A percentile compares a stretch with the other conserved stretches of the same genome.
These are phyloP conservation scores for Brachypodius melanocephalos DNA, from an alignment of 2,113 vertebrate genomes.

Conservation along the genomic window DNA sequence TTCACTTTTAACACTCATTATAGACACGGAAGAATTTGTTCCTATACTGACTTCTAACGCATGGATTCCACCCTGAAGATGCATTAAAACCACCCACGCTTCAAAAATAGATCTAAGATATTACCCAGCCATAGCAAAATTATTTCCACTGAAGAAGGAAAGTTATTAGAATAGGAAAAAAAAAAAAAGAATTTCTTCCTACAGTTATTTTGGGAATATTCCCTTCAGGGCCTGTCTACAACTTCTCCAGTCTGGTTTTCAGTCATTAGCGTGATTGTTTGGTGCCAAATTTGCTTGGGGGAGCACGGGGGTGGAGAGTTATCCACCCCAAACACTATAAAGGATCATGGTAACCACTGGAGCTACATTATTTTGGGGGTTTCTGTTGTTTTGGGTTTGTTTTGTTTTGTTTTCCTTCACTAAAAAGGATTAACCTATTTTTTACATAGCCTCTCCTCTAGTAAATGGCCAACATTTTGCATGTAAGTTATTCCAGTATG, in stretches of 20 bases:
- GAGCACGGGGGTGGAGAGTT: rapidly evolving
- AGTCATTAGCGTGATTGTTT: not conserved
- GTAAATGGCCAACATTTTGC: not conserved
- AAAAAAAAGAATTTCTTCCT: not conserved
- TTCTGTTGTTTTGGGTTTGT: too few species aligned
- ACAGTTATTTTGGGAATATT: constrained; percentile 6
- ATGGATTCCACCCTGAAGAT: not conserved
- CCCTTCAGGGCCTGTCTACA: constrained; percentile 11
- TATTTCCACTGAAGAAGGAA: not conserved
- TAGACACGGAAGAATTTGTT: not conserved
- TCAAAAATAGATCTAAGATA: not conserved
- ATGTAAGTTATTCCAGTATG: not conserved
- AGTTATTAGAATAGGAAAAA: constrained; percentile 14
- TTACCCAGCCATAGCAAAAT: not conserved
- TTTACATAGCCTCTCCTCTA: not conserved
- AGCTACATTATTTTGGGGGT: not conserved
- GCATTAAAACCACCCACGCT: not conserved
- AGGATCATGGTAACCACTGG: not conserved
- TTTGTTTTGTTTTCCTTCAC: not conserved
- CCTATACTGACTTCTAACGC: not conserved
- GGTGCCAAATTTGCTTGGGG: not conserved
- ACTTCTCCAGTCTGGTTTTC: not conserved
- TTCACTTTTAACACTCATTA: not conserved
- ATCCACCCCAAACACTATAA: not conserved
- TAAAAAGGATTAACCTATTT: not conserved